Conservation (phyloP, 2,797 vertebrate genomes). For the Champsocephalus gunnari region DNA sequence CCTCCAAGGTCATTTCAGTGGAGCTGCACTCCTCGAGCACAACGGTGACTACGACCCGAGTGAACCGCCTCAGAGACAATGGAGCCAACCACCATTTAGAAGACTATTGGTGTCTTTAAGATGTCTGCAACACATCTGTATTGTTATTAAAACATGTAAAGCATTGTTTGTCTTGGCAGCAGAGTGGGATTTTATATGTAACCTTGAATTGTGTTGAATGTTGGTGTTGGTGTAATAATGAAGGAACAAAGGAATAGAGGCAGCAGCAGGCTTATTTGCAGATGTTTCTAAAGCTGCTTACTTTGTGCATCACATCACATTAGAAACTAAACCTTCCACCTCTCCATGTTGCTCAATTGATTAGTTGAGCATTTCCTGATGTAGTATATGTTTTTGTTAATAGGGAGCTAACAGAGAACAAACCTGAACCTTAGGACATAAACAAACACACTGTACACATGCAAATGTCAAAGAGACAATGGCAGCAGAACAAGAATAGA, state of each 20-base stretch:
- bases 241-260: slow-evolving; percentile 38
- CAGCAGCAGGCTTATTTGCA: slow-evolving; percentile 50
- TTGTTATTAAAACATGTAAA: slow-evolving; percentile 6
- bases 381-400: background rate
- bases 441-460: background rate
- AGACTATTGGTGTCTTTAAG: slow-evolving; percentile 13
- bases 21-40: slow-evolving; percentile 1
- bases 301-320: slow-evolving; percentile 42
- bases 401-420: background rate
- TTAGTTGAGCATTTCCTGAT: slow-evolving; percentile 21
- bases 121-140: slow-evolving; percentile 33
- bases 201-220: slow-evolving; percentile 47
- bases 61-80: background rate
- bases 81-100: slow-evolving; percentile 12
- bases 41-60: slow-evolving; percentile 1
- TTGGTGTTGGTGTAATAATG: slow-evolving; percentile 41
- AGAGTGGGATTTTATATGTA: slow-evolving; percentile 21
- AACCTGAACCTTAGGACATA: too few relatives aligned
- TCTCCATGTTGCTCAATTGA: slow-evolving; percentile 2
- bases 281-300: slow-evolving; percentile 60
- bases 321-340: slow-evolving; percentile 16
- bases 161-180: background rate
- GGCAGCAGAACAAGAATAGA: background rate
- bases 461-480: background rate
- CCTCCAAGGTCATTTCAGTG: slow-evolving; percentile 44